phyloP scores from a whole-genome alignment of 2,888 invertebrate genomes.

The Nemapogon koenigi region DNA sequence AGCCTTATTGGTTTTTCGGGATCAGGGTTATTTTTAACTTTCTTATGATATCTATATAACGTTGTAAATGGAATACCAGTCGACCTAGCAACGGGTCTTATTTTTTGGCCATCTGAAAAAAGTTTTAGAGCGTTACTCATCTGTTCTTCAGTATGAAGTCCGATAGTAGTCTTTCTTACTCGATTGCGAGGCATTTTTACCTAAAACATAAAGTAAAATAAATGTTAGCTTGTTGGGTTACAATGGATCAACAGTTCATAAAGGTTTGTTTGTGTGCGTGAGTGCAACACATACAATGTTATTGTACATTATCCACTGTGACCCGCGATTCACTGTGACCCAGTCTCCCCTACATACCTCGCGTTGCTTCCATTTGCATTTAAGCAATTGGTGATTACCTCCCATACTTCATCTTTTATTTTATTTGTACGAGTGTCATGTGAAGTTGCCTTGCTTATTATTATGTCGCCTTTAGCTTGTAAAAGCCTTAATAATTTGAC shows the following conservation, averaged over 20 bases:
- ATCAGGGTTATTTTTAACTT: slow-evolving; percentile 7
- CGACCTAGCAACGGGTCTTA: slow-evolving; percentile 8
- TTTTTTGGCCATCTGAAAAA: slow-evolving; percentile 9
- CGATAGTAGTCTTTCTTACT: slow-evolving; percentile 15
- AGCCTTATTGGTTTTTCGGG: not conserved
- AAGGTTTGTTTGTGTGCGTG: slow-evolving; percentile 9
- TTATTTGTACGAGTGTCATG: too few species aligned
- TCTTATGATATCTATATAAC: slow-evolving; percentile 12
- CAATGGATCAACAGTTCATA: slow-evolving; percentile 7
- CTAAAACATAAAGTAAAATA: not conserved
- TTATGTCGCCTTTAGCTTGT: too few species aligned
- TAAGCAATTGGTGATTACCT: too few species aligned
- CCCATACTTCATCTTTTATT: too few species aligned
- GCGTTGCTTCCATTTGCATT: too few species aligned
- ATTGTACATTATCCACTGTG: slow-evolving; percentile 10
- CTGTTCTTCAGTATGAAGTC: slow-evolving; percentile 13
- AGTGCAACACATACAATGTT: slow-evolving; percentile 6
- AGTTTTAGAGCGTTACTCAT: slow-evolving; percentile 12
- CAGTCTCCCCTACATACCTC: not conserved
- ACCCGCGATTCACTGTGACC: slow-evolving; percentile 8
- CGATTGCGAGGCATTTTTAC: slow-evolving; percentile 15
- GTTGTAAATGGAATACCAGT: slow-evolving; percentile 10
- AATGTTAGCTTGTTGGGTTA: slow-evolving; percentile 8
- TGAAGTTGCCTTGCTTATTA: too few species aligned
- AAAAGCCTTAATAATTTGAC: too few species aligned